Base-by-base conservation (phyloP, 2,888 invertebrate species). In the Chloroclysta siterata region DNA sequence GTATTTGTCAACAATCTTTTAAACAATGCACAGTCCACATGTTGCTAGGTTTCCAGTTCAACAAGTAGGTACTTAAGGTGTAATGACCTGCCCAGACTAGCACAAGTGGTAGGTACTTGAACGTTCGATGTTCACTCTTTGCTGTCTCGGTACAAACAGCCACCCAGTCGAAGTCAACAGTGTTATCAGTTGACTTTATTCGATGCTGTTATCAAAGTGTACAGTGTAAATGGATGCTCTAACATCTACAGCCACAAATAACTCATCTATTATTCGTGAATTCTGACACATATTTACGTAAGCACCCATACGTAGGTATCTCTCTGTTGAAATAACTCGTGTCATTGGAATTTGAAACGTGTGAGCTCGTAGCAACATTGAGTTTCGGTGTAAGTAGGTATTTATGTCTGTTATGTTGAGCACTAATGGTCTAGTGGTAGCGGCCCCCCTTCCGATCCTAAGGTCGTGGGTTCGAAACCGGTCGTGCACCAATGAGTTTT, bases 11-110 rank as follows among this genome's bases (percentile, higher is more conserved):
- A 68, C 55, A 63, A 60, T 51, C 48, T 68, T 50, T 59, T 65
- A 39, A 59, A 22, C 22, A 3, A 60, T 63, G 15, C 53, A 56
- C 56, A 47, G 55, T 72, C 68, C 72, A 72, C 76, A 79, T 77
- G 71, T 72, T 79, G 56, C 51, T 65, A 53, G 58, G 33, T 63
- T 52, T 52, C 62, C 66, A 60, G 59, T 65, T 39, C 14, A 22
- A 51, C 42, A 6, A 33, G 42, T 44, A 15, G 10, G 11, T 39
- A 39, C 11, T 11, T 39, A 54, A 33, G 17, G 50, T 52, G 73
- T 75, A 71, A 72, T 75, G 73, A 77, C 73, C 74, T 65, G 53
- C 51, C 47, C 46, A 53, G 47, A 33, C 44, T 14, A 59, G 15
- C 28, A 46, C 14, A 46, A 53, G 50, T 57, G 11, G 22, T 10